Percentiles rank a stretch among this genome's conserved stretches.
Conservation (phyloP, 2,797 vertebrate species). For the Parotocinclus haroldoi region DNA sequence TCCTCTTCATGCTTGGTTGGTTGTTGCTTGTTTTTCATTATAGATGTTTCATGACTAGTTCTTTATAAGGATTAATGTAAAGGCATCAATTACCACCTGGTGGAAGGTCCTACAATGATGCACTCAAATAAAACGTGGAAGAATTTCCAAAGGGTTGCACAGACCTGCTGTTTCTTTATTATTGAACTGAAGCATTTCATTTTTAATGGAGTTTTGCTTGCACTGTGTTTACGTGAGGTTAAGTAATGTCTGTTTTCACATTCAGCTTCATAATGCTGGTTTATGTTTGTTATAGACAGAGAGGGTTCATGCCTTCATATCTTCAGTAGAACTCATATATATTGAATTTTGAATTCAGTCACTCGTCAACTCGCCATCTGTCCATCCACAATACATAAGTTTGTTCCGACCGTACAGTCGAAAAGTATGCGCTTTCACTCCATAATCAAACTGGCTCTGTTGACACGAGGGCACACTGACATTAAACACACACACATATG, state of each 20-base stretch:
- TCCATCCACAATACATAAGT: too few species aligned
- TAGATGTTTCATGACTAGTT: slow-evolving; percentile 8
- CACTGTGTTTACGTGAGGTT: background rate
- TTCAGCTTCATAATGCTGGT: background rate
- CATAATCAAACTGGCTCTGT: too few species aligned
- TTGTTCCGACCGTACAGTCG: too few species aligned
- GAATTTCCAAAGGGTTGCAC: background rate
- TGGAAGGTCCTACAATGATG: slow-evolving; percentile 14
- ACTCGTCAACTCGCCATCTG: too few species aligned
- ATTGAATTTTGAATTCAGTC: too few species aligned
- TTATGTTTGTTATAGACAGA: background rate
- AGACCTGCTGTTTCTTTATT: background rate
- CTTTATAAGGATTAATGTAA: slow-evolving; percentile 33
- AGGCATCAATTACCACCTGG: slow-evolving; percentile 13
- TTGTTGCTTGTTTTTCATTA: slow-evolving; percentile 24
- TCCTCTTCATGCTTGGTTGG: slow-evolving; percentile 11
- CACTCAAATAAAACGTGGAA: slow-evolving; percentile 12
- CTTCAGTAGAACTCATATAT: too few species aligned
- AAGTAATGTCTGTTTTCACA: background rate
- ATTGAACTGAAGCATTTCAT: background rate
- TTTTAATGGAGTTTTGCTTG: background rate
- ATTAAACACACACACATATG: too few species aligned
- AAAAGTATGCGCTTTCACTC: too few species aligned
- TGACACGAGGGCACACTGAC: too few species aligned
- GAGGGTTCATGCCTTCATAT: slow-evolving; percentile 6